Evolutionary conservation across 37 sponge, comb jelly and placozoan species (phyloP).

Genomic region (Hormiphora californensis): DNA sequence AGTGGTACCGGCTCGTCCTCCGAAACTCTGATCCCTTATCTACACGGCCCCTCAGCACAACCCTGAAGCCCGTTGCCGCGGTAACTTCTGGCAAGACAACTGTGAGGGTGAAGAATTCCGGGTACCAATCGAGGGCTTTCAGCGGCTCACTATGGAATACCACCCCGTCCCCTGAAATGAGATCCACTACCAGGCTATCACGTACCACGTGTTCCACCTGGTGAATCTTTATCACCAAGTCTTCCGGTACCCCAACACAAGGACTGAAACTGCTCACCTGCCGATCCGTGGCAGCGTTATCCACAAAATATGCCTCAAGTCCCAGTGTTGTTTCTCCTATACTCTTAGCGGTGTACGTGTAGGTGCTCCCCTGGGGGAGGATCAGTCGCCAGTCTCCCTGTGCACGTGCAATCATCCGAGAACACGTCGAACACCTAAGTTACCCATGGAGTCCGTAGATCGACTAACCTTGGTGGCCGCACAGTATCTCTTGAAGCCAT

Average conservation of each 20-base stretch:
- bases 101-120: background rate
- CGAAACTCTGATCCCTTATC: background rate
- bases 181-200: too few species aligned
- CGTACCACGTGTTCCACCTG: conserved; percentile 18
- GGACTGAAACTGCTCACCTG: background rate
- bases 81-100: background rate
- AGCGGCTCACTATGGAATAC: too few species aligned
- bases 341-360: background rate
- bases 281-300: background rate
- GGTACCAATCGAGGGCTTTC: too few species aligned
- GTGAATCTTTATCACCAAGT: conserved; percentile 17
- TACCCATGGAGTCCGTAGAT: too few species aligned
- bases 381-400: too few species aligned
- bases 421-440: too few species aligned
- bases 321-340: background rate
- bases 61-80: background rate
- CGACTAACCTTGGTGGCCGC: too few species aligned
- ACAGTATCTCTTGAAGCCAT: too few species aligned
- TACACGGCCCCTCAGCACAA: conserved; percentile 4
- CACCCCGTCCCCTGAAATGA: too few species aligned
- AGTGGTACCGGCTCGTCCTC: background rate
- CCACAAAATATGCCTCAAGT: conserved; percentile 31
- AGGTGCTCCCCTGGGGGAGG: too few species aligned
- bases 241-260: background rate
- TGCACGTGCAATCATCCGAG: too few species aligned